Base-by-base conservation (phyloP, 2,797 vertebrate genomes). In the Poecilia velifera region DNA sequence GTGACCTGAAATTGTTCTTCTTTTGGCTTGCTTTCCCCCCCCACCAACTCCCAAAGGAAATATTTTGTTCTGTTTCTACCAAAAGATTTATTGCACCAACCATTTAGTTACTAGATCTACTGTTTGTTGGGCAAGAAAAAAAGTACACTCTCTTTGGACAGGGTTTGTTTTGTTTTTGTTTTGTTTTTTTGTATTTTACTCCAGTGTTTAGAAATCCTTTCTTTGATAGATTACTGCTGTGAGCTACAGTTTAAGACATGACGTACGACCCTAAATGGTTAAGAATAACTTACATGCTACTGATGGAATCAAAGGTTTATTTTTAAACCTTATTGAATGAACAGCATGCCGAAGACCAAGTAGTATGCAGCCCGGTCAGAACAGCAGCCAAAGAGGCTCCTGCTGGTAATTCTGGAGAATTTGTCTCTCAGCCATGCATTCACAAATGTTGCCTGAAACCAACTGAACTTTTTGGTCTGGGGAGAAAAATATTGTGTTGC, bases 1-100 rank as follows among this genome's bases (percentile, higher is more conserved):
- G 18, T 6, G 28, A 57, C n/a, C 59, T 62, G 16, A 51, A 51
- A 45, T 71, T 9, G 14, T 12, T 31, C 22, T 66, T 5, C 28
- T 49, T 72, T 39, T 53, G 34, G 18, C 57, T 73, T 68, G 34
- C 20, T 47, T 84, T 82, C 74, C 71, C 45, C 45, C 43, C 25
- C 12, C 28, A 62, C 5, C 31, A n/a, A 36, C 20, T 71, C 22
- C 64, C 41, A 59, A 45, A 14, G 49, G 47, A 73, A 73, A 80
- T 34, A 74, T 72, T 28, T 51, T n/a, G 25, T 80, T 47, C 16
- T 76, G 31, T 47, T 47, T 18, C 45, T 55, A 16, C 45, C 73
- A 62, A 80, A 76, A 71, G 18, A 10, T 68, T 7, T 66, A 81
- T 22, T 74, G 68, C 46, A 13, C 28, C 57, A 25, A 57, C 39